These are phyloP conservation scores for Coccyzus lansbergi DNA, from an alignment of 2,797 vertebrate genomes.

Conservation along the genomic window DNA sequence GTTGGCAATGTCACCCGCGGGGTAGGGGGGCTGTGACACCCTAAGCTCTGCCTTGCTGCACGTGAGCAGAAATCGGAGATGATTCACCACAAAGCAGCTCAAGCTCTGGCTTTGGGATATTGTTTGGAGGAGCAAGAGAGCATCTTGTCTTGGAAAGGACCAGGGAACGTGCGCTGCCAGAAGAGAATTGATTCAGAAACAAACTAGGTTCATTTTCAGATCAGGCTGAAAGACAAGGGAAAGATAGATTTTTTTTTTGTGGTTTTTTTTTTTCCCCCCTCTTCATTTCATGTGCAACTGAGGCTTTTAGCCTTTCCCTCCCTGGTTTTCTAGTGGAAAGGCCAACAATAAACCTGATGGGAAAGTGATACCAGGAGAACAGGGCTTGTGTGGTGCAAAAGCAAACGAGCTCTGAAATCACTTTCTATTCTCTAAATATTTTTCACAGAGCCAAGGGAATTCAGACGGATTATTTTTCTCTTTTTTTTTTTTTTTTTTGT, in stretches of 20 bases:
- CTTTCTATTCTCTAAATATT: constrained; percentile 78
- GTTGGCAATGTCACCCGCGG: neutral
- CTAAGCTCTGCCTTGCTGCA: neutral
- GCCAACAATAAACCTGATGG: constrained; percentile 71
- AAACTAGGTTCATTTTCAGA: constrained; percentile 62
- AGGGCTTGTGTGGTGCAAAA: constrained; percentile 62
- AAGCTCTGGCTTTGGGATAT: neutral
- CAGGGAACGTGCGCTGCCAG: neutral
- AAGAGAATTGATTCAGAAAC: constrained; percentile 46
- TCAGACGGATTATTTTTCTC: constrained; percentile 71
- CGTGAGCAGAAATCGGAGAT: neutral
- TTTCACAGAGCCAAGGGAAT: constrained; percentile 75
- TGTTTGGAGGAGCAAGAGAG: constrained; percentile 30
- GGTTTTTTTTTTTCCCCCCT: neutral
- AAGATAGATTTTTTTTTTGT: constrained; percentile 21
- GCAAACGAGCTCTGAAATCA: constrained; percentile 78
- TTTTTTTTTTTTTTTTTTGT: constrained; percentile 57
- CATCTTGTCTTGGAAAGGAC: neutral
- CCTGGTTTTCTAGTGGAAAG: constrained; percentile 8
- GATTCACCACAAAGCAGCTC: neutral
- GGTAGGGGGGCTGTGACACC: fast-evolving
- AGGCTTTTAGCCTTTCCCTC: constrained; percentile 42
- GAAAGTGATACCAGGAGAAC: constrained; percentile 73
- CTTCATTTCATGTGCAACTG: neutral
- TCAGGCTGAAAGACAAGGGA: constrained; percentile 58